Conservation (phyloP, 2,113 vertebrate genomes). For the Phyllopteryx taeniolatus region DNA sequence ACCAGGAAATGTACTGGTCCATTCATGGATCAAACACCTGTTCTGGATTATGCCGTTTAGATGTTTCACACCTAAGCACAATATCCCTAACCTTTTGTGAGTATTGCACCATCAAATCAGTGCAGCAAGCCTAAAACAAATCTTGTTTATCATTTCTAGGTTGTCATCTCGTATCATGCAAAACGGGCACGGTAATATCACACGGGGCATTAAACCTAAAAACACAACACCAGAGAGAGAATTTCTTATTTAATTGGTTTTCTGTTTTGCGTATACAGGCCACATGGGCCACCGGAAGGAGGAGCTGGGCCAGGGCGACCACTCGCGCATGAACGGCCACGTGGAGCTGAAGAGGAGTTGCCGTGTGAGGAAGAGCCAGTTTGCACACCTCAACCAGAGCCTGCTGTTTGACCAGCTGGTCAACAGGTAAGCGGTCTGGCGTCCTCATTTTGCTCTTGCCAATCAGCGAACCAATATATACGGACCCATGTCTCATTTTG, state of each 20-base stretch:
- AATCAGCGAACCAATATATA: background rate
- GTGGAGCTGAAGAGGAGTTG: constrained; percentile 95
- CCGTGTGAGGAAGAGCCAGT: constrained; percentile 91
- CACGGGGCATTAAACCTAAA: background rate
- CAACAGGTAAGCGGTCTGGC: constrained; percentile 81
- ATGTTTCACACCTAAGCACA: background rate
- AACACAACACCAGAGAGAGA: background rate
- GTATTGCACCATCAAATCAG: background rate
- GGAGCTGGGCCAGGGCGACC: constrained; percentile 85
- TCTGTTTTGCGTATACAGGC: constrained; percentile 62
- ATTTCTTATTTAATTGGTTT: constrained; percentile 17
- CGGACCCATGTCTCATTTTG: too few relatives aligned
- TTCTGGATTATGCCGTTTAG: too few relatives aligned
- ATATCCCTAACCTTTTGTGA: background rate
- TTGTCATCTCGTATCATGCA: constrained; percentile 91
- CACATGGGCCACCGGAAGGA: constrained; percentile 88
- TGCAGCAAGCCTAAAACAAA: background rate
- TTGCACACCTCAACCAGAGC: constrained; percentile 97
- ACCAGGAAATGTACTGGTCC: too few relatives aligned
- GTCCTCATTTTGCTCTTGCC: background rate
- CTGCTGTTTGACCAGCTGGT: constrained; percentile 97
- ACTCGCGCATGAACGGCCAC: constrained; percentile 91
- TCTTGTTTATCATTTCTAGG: constrained; percentile 71
- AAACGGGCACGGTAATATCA: constrained; percentile 86
- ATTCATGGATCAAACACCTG: too few relatives aligned